Percentiles rank a stretch among this genome's conserved stretches.
Evolutionary conservation across 2,888 invertebrate genomes (phyloP).

Genomic region (Halocaridina rubra): DNA sequence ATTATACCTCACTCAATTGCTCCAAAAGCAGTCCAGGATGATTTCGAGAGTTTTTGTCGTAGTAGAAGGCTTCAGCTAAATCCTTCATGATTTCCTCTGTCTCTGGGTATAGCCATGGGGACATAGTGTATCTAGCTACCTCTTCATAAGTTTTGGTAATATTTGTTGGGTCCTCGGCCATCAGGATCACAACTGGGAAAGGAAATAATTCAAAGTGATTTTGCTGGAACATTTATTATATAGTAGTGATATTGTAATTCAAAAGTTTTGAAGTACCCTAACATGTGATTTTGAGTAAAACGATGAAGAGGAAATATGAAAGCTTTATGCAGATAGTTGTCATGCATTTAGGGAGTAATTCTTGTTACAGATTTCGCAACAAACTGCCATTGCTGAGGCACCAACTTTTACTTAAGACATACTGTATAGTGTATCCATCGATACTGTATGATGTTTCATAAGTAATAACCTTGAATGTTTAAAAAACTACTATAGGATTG

Average conservation of each 20-base stretch:
- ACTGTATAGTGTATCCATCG: too few species aligned
- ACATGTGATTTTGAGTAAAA: too few species aligned
- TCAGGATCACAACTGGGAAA: conserved; percentile 14
- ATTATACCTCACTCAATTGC: conserved; percentile 43
- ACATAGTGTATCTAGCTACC: conserved; percentile 6
- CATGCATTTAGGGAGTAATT: too few species aligned
- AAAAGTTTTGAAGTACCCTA: too few species aligned
- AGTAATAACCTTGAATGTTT: too few species aligned
- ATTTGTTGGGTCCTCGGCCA: conserved; percentile 21
- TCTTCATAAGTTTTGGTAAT: conserved; percentile 15
- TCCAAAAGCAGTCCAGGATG: conserved; percentile 13
- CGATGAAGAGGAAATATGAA: too few species aligned
- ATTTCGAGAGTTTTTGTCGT: conserved; percentile 8
- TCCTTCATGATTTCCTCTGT: not conserved
- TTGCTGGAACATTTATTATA: not conserved
- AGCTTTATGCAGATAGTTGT: too few species aligned
- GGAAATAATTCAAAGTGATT: not conserved
- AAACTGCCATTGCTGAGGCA: too few species aligned
- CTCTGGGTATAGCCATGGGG: conserved; percentile 20
- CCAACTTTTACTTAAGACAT: too few species aligned
- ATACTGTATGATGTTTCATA: too few species aligned
- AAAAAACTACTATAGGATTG: too few species aligned
- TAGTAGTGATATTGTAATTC: not conserved
- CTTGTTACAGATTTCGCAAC: too few species aligned
- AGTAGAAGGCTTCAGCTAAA: conserved; percentile 21